Conservation (phyloP, 2,888 invertebrate genomes). For the Omphaloscelis lunosa region DNA sequence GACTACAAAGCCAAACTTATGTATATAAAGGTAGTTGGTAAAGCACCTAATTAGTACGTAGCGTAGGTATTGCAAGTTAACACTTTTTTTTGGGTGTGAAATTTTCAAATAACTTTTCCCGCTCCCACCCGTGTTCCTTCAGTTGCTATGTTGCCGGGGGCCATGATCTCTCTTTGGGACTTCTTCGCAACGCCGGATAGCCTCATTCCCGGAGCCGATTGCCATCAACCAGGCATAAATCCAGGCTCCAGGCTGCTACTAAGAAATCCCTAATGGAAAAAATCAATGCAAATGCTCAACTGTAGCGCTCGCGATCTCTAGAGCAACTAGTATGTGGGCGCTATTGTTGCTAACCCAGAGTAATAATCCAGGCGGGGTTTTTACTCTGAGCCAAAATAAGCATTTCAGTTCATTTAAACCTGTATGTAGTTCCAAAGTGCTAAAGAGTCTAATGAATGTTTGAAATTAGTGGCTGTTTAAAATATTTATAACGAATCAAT, state of each 20-base stretch:
- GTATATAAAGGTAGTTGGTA: neutral
- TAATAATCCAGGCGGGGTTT: too few relatives aligned
- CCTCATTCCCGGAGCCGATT: too few relatives aligned
- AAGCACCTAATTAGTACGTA: neutral
- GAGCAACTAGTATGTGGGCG: neutral
- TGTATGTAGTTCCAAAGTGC: neutral
- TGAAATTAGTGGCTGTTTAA: conserved; percentile 8
- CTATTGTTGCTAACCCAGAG: neutral
- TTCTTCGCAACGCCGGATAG: too few relatives aligned
- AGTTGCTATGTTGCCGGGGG: too few relatives aligned
- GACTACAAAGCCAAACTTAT: neutral
- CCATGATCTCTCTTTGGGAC: too few relatives aligned
- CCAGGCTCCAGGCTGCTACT: neutral
- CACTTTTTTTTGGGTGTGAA: too few relatives aligned
- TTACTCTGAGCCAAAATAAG: neutral
- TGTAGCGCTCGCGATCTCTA: neutral
- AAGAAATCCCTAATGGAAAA: too few relatives aligned
- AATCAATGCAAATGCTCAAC: too few relatives aligned
- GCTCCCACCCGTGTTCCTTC: too few relatives aligned
- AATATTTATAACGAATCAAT: conserved; percentile 44
- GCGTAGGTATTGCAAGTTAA: neutral
- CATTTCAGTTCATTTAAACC: neutral
- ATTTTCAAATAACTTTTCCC: too few relatives aligned
- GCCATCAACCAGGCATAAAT: neutral
- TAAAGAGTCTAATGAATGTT: conserved; percentile 28